Percentiles rank a stretch among this genome's conserved stretches.
Conservation (phyloP, 2,113 vertebrate genomes). For the Esox niger region DNA sequence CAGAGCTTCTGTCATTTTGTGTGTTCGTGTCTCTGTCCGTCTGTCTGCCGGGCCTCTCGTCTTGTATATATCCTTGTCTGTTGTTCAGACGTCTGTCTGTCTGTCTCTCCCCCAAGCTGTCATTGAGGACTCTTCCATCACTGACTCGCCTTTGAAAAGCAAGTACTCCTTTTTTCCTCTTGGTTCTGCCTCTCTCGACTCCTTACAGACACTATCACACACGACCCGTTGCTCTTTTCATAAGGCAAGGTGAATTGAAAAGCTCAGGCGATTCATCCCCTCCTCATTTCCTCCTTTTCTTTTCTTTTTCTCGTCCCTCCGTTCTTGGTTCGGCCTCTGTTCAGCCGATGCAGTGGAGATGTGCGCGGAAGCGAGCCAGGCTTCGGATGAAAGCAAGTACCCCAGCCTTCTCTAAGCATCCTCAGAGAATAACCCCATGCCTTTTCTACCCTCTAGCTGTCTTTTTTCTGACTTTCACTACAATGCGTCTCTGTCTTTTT, state of each 20-base stretch:
- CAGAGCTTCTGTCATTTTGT: slow-evolving; percentile 25
- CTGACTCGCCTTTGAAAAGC: slow-evolving; percentile 69
- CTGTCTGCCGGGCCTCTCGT: background rate
- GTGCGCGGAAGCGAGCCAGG: slow-evolving; percentile 54
- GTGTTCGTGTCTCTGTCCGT: background rate
- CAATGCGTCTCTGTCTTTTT: background rate
- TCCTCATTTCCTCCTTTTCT: slow-evolving; percentile 20
- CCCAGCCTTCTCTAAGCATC: background rate
- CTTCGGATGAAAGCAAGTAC: slow-evolving; percentile 75
- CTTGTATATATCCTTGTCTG: background rate
- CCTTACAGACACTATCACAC: slow-evolving; percentile 1
- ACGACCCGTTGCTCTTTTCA: background rate
- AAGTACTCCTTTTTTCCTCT: slow-evolving; percentile 57
- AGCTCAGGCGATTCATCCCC: background rate
- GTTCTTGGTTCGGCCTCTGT: slow-evolving; percentile 27
- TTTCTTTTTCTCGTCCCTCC: slow-evolving; percentile 18
- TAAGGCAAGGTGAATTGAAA: slow-evolving; percentile 1
- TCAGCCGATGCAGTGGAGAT: slow-evolving; percentile 58
- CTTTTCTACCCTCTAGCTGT: background rate
- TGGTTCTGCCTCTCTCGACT: background rate
- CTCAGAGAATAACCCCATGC: background rate
- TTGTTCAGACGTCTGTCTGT: slow-evolving; percentile 36
- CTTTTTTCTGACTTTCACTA: background rate
- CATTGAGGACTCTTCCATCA: slow-evolving; percentile 62
- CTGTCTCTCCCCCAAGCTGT: slow-evolving; percentile 61